Conservation (phyloP, 2,113 vertebrate species). For the Agelaius tricolor region DNA sequence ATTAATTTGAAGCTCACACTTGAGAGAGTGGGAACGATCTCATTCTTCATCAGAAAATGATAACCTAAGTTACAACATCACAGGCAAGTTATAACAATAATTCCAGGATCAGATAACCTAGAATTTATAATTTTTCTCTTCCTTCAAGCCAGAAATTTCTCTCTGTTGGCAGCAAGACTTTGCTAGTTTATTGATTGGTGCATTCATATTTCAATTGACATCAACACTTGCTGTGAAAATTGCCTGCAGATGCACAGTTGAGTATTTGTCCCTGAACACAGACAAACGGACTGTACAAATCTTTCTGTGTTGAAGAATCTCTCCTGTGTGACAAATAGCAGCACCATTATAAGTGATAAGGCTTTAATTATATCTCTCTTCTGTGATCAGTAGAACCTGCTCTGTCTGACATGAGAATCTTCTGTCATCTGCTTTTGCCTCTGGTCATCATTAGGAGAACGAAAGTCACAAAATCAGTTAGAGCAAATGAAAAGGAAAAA, state of each 20-base stretch:
- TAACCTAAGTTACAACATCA: background rate
- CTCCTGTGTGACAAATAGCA: background rate
- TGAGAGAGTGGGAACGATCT: background rate
- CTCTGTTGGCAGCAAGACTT: background rate
- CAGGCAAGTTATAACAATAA: background rate
- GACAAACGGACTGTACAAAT: background rate
- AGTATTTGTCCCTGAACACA: background rate
- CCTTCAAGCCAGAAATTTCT: background rate
- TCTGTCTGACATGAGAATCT: background rate
- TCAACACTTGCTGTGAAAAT: background rate
- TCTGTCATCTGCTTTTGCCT: background rate
- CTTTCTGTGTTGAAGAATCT: background rate
- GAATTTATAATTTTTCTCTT: background rate
- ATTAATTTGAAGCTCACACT: background rate
- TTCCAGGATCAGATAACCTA: conserved; percentile 6
- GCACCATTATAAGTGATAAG: background rate
- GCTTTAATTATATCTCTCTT: background rate
- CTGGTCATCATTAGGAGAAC: background rate
- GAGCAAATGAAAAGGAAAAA: background rate
- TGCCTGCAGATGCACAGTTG: background rate
- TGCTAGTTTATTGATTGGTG: background rate
- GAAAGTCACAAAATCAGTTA: background rate
- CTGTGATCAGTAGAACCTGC: background rate
- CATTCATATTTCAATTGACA: conserved; percentile 6
- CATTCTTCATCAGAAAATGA: background rate